Evolutionary conservation across 2,797 vertebrate species (phyloP), one percentile per base, ranked within the genome.

Genomic region (Silurus aristotelis): DNA sequence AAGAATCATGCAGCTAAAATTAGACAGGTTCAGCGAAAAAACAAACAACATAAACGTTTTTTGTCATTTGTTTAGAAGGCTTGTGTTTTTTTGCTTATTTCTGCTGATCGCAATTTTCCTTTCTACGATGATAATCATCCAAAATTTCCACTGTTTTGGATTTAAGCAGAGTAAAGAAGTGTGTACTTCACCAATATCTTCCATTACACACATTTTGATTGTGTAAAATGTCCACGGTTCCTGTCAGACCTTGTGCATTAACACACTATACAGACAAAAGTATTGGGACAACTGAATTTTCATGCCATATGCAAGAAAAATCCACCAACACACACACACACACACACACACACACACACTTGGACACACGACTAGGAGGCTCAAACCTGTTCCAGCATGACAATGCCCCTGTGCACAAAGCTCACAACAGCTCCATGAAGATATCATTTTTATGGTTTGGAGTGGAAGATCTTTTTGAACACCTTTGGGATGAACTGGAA

Each of bases 1-100:
- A 80, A 64, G 58, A 80, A 25, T 46, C 58, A 20, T 13, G 25
- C 3, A 63, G 77, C 27, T 79, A 79, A 63, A 79, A 63, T 79
- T 10, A 79, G 56, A 60, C 20, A 43, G 19, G 22, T 63, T 79
- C 48, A 63, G 58, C 27, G 22, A 15, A 63, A 58, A 8, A 17
- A 8, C 48, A 76, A 27, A 25, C 72, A 55, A 43, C 25, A 76
- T 55, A 52, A 38, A 38, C 38, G 31, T 31, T n/a, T 27, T 25
- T 75, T 75, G 25, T 25, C n/a, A 52, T 48, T 22, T 14, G n/a
- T n/a, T 17, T n/a, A 52, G 20, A n/a, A 72, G 9, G 48, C 25
- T 78, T 20, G n/a, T 38, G 56, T 38, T 38, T 38, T 38, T 38
- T 38, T 38, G 38, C n/a, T 55, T 38, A 60, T 78, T 61, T 61